Base-by-base conservation (phyloP, 1,140 invertebrate species). In the Proctacanthus coquilletti region DNA sequence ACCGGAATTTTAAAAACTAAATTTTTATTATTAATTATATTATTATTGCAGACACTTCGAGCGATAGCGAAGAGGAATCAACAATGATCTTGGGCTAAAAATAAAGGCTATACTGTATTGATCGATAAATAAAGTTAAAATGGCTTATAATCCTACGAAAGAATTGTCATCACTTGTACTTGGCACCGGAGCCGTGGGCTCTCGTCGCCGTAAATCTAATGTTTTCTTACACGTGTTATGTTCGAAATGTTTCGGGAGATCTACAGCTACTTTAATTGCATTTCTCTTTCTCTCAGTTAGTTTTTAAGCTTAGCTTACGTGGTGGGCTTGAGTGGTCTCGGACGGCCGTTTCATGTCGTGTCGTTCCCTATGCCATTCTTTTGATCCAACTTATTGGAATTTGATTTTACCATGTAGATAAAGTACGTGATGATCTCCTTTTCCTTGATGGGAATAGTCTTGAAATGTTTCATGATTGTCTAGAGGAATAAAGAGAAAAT, bases 361-460 rank as follows among this genome's bases (percentile, higher is more conserved):
- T 58, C 56, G 37, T 50, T 56, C 36, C 58, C 51, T 17, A 58
- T 50, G 15, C 80, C 80, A 66, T 84, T 86, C 54, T 85, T 87
- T 59, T 87, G 84, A 62, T 92, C 87, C 45, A 91, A 63, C 61
- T 91, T 92, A 56, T 89, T 92, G 34, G 80, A 80, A 64, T 92
- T 89, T 39, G 83, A 87, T 69, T 95, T 96, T 0, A 95, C 84
- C 61, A 85, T 93, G 54, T 94, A 95, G 46, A 96, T 88, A 56
- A 96, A 97, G 53, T 83, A 91, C n/a, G 89, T 89, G 11, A 94
- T 64, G 18, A 86, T 83, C 62, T 96, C 91, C 56, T 94, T 96
- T 60, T 96, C 91, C 48, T 80, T 76, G 2, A 96, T 84, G 25
- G 83, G 85, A 53, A 96, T 86, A 34, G 84, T 80, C 58, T 87